phyloP scores from a whole-genome alignment of 53 echinoderm and acorn worm genomes.

The Apostichopus leukothele region DNA sequence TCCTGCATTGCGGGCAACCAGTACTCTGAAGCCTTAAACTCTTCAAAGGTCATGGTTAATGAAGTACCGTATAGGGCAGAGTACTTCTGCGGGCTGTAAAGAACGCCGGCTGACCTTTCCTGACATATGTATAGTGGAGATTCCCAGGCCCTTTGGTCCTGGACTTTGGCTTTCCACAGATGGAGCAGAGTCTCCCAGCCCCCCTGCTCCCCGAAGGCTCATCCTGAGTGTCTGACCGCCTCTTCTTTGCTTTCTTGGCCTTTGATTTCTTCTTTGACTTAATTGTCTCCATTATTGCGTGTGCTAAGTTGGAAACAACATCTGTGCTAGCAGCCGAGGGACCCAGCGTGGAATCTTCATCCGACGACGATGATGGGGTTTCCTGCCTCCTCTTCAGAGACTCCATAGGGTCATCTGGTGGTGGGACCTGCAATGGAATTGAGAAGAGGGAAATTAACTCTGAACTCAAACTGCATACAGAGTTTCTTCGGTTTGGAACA shows the following conservation, averaged over 20 bases:
- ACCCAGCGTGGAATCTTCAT: neutral
- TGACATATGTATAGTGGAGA: neutral
- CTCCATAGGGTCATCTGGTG: neutral
- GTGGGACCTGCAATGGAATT: neutral
- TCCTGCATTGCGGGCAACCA: too few species aligned
- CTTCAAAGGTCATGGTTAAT: too few species aligned
- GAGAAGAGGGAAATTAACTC: too few species aligned
- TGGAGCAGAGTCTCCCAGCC: neutral
- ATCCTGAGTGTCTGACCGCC: neutral
- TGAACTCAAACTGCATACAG: too few species aligned
- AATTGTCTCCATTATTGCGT: neutral
- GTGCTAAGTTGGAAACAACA: neutral
- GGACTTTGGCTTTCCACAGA: conserved; percentile 5
- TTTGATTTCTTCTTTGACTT: neutral
- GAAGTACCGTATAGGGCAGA: too few species aligned
- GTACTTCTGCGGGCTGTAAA: neutral
- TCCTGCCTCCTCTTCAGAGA: neutral
- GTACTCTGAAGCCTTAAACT: too few species aligned
- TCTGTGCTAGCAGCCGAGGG: neutral
- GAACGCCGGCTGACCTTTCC: conserved; percentile 8
- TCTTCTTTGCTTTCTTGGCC: conserved; percentile 1
- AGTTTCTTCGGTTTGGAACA: too few species aligned
- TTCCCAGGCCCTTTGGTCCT: neutral
- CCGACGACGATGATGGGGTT: neutral
- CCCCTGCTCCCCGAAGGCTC: too few species aligned